phyloP scores from a whole-genome alignment of 1,140 invertebrate genomes.

The Arctopsyche grandis region DNA sequence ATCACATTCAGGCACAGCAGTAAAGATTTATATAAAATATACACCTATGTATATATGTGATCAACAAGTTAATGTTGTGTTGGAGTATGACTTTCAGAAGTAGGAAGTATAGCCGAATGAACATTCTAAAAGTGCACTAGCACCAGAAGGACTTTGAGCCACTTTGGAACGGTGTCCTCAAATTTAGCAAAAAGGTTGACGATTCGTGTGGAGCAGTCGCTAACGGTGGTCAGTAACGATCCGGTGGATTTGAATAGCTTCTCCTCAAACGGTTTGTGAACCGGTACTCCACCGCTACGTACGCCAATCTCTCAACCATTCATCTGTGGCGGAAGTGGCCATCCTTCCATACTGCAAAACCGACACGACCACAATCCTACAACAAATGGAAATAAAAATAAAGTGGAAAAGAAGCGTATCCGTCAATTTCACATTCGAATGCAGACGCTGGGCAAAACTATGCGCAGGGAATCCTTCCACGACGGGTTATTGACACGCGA shows the following conservation, averaged over 20 bases:
- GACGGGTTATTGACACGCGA: too few relatives aligned
- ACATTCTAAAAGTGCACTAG: too few relatives aligned
- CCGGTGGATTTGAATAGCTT: constrained; percentile 41
- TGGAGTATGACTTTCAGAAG: too few relatives aligned
- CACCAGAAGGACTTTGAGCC: too few relatives aligned
- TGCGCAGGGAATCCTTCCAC: too few relatives aligned
- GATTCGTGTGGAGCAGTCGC: background rate
- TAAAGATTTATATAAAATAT: too few relatives aligned
- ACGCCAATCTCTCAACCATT: constrained; percentile 37
- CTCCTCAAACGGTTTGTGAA: constrained; percentile 38
- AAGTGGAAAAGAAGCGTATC: background rate
- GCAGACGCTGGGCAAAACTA: too few relatives aligned
- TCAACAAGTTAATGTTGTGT: too few relatives aligned
- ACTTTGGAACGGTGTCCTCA: too few relatives aligned
- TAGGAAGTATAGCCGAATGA: too few relatives aligned
- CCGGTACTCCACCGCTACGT: constrained; percentile 38
- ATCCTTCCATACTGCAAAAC: constrained; percentile 33
- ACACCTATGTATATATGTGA: too few relatives aligned
- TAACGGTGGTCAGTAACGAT: constrained; percentile 45
- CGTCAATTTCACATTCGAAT: background rate
- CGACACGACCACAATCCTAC: constrained; percentile 26
- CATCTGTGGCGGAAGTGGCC: constrained; percentile 43
- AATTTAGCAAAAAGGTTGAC: background rate
- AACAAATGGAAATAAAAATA: background rate
- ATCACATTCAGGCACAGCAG: too few relatives aligned